phyloP scores from a whole-genome alignment of 2,797 vertebrate species.

The Poeciliopsis turneri region DNA sequence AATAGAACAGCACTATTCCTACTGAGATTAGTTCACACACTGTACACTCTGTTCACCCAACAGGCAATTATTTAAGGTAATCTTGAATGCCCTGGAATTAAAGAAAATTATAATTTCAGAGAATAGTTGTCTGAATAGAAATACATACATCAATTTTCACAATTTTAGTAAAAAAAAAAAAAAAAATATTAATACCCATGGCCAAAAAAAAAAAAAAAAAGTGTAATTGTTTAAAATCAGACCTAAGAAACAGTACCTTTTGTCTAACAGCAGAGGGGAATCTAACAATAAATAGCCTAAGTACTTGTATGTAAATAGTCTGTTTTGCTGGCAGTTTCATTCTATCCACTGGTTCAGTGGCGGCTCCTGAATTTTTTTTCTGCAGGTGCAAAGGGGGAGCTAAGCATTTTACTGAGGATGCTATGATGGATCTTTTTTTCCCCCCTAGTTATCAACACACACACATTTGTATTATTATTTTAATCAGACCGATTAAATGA shows the following conservation, averaged over 20 bases:
- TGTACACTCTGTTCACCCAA: not conserved
- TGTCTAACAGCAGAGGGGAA: not conserved
- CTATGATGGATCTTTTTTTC: no score
- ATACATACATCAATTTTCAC: not conserved
- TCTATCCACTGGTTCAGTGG: not conserved
- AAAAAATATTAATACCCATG: not conserved
- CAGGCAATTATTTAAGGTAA: no score
- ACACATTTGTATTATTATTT: no score
- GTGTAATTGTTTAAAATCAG: not conserved
- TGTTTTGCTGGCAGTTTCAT: not conserved
- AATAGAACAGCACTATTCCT: not conserved
- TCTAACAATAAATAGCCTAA: not conserved
- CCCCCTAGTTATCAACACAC: no score
- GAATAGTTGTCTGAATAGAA: not conserved
- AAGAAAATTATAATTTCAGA: no score
- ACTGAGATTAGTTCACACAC: not conserved
- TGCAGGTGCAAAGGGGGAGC: no score
- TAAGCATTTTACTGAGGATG: no score
- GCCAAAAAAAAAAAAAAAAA: not conserved
- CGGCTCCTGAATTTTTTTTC: no score
- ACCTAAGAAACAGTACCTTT: not conserved
- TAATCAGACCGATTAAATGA: no score
- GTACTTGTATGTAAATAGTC: not conserved
- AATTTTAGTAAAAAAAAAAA: not conserved
- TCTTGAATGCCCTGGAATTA: no score